A percentile compares a stretch with the other conserved stretches of the same genome.
phyloP scores from a whole-genome alignment of 2,888 invertebrate species.

The Suillia variegata region DNA sequence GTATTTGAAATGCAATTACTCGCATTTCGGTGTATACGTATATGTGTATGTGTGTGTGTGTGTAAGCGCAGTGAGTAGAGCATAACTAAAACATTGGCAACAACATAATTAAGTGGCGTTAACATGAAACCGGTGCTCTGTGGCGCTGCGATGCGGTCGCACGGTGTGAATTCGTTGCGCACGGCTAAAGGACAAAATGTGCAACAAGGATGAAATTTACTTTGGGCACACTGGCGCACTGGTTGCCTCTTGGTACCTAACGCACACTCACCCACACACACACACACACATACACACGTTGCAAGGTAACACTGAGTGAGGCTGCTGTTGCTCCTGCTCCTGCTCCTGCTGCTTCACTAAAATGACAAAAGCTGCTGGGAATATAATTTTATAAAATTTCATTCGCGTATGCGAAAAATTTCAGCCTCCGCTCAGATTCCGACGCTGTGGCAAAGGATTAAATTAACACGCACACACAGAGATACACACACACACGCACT shows the following conservation, averaged over 20 bases:
- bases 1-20: no score
- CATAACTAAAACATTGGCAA: constrained; percentile 19
- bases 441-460: background rate
- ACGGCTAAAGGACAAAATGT: background rate
- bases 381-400: background rate
- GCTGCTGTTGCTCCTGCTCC: no score
- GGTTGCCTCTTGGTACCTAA: no score
- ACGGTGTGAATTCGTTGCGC: background rate
- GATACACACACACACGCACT: no score
- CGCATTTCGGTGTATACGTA: no score
- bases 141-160: constrained; percentile 1
- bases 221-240: no score
- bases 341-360: background rate
- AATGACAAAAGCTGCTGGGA: constrained; percentile 4
- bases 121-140: constrained; percentile 9
- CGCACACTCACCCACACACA: no score
- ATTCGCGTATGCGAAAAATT: background rate
- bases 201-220: background rate
- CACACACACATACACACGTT: no score
- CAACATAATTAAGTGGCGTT: constrained; percentile 17
- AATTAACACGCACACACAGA: no score
- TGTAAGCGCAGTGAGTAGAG: background rate
- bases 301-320: no score
- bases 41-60: background rate
- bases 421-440: background rate